These are phyloP conservation scores for Paradoxurus hermaphroditus DNA, from an alignment of 2,113 vertebrate genomes.

Conservation along the genomic window DNA sequence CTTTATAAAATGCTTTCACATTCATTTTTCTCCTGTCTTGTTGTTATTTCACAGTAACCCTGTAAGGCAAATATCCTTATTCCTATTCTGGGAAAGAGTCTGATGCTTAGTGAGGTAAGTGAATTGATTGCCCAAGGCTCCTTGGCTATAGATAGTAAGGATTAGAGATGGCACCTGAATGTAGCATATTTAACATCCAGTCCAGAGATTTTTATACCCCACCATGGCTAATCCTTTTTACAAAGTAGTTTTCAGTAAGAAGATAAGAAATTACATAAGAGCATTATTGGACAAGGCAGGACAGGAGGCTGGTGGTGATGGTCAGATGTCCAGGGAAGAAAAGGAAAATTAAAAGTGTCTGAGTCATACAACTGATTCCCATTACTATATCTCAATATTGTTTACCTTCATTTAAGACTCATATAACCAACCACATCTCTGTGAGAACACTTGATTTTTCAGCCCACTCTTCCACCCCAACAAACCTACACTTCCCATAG, in stretches of 20 bases:
- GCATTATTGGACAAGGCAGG: neutral
- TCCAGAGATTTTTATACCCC: neutral
- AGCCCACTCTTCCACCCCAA: neutral
- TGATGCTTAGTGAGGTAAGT: neutral
- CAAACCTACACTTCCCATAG: neutral
- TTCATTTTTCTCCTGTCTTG: neutral
- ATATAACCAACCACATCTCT: neutral
- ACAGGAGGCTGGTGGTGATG: neutral
- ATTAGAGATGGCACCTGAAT: neutral
- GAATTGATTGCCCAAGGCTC: neutral
- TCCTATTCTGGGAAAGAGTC: neutral
- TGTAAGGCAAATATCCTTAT: neutral
- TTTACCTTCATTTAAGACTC: neutral
- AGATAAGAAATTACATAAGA: neutral
- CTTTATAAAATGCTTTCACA: neutral
- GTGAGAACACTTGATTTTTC: neutral
- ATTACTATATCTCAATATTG: neutral
- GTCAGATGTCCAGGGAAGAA: neutral
- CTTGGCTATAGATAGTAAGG: neutral
- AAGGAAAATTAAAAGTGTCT: neutral
- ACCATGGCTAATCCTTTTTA: neutral
- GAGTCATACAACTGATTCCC: neutral
- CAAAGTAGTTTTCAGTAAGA: neutral
- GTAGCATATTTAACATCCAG: neutral
- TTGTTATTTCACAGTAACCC: neutral